These are phyloP conservation scores for Oophaga pumilio DNA, from an alignment of 2,113 vertebrate species.

Conservation along the genomic window DNA sequence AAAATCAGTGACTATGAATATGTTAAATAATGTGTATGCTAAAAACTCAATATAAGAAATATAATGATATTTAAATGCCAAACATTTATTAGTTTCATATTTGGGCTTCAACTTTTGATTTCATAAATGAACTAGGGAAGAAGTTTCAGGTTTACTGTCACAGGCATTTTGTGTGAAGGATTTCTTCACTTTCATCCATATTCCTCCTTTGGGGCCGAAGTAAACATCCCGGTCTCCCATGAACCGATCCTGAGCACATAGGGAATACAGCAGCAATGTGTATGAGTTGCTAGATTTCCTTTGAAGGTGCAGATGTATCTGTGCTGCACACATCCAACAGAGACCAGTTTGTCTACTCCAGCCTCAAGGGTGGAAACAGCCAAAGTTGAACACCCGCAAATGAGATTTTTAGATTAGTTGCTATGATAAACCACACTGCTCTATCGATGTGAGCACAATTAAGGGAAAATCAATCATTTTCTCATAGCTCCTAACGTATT, in stretches of 20 bases:
- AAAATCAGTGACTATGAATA: not conserved
- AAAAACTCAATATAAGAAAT: not conserved
- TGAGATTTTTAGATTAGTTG: not conserved
- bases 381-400: constrained; percentile 2
- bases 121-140: not conserved
- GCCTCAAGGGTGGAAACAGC: not conserved
- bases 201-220: not conserved
- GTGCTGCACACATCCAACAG: not conserved
- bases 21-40: not conserved
- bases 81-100: not conserved
- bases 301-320: constrained; percentile 15
- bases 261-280: constrained; percentile 15
- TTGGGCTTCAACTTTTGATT: not conserved
- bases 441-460: not conserved
- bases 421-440: not conserved
- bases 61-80: not conserved
- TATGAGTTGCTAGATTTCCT: not conserved
- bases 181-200: constrained; percentile 6
- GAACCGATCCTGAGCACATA: not conserved
- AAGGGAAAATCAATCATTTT: not conserved
- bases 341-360: not conserved
- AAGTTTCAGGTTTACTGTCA: not conserved
- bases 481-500: not conserved
- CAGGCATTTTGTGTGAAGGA: constrained; percentile 16
- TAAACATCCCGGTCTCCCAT: constrained; percentile 14